Percentiles rank a stretch among this genome's conserved stretches.
Conservation (phyloP, 92 coral and sea anemone species). For the Zoanthus sansibaricus region DNA sequence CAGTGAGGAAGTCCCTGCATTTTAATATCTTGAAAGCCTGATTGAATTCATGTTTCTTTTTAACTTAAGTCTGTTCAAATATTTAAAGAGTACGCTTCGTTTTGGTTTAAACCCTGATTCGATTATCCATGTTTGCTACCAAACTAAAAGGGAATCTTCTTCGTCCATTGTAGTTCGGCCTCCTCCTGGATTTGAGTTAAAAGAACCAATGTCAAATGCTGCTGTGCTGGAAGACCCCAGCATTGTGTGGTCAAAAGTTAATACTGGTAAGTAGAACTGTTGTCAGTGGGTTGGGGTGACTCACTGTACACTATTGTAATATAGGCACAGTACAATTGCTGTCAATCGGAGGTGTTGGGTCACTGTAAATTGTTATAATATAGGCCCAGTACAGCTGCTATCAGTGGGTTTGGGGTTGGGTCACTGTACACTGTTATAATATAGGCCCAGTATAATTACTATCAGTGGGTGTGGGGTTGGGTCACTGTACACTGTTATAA, state of each 20-base stretch:
- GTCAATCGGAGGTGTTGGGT: neutral
- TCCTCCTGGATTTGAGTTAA: slow-evolving; percentile 96
- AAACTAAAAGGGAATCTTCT: slow-evolving; percentile 26
- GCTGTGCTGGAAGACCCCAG: slow-evolving; percentile 84
- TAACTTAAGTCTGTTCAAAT: neutral
- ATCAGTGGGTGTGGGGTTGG: neutral
- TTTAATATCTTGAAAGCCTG: too few species aligned
- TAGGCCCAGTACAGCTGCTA: neutral
- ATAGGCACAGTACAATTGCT: neutral
- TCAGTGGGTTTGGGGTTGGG: neutral
- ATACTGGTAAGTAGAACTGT: slow-evolving; percentile 16
- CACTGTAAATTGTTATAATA: neutral
- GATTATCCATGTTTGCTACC: neutral
- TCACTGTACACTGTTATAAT: neutral
- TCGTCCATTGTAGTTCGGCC: slow-evolving; percentile 77
- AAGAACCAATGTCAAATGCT: slow-evolving; percentile 65
- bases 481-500: neutral
- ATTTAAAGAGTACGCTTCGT: neutral
- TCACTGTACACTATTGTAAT: neutral
- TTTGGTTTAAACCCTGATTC: neutral
- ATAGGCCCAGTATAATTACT: neutral
- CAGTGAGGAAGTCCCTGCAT: too few species aligned
- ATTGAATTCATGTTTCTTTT: too few species aligned
- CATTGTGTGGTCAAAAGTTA: slow-evolving; percentile 86
- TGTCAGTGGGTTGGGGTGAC: neutral